phyloP scores from a whole-genome alignment of 2,113 vertebrate species.

The Neotragus pygmaeus region DNA sequence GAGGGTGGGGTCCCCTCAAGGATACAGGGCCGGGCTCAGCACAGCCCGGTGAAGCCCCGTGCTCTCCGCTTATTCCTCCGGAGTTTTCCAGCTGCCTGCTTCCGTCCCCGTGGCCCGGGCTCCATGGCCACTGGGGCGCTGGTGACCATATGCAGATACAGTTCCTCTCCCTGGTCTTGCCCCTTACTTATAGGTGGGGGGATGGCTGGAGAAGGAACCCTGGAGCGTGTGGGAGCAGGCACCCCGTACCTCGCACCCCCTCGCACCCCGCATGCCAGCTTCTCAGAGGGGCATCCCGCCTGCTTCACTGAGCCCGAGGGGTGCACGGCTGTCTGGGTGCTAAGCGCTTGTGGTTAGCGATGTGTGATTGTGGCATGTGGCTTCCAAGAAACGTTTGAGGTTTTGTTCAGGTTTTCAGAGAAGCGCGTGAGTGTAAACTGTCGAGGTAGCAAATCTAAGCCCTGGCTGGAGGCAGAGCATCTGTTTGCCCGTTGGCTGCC shows the following conservation, averaged over 20 bases:
- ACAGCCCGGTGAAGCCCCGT: background rate
- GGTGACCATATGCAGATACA: background rate
- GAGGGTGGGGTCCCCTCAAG: background rate
- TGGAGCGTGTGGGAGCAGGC: background rate
- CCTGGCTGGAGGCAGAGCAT: background rate
- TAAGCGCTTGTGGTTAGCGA: background rate
- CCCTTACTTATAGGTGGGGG: background rate
- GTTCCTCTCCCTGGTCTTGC: background rate
- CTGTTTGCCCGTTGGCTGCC: background rate
- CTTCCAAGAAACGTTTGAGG: slow-evolving; percentile 9
- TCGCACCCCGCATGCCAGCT: background rate
- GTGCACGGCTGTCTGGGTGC: background rate
- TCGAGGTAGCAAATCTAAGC: background rate
- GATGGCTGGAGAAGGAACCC: too few species aligned
- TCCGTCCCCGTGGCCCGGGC: background rate
- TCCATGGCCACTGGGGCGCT: background rate
- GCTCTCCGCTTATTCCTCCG: fast-evolving
- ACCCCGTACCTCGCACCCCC: background rate
- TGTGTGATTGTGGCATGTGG: background rate
- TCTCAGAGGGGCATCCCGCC: background rate
- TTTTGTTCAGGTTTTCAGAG: slow-evolving; percentile 11
- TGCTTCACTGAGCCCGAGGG: background rate
- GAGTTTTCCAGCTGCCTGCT: too few species aligned
- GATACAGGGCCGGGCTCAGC: too few species aligned
- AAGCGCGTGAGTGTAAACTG: background rate